These are phyloP conservation scores for Halotydeus destructor DNA, from an alignment of 1,140 invertebrate species.

Conservation along the genomic window DNA sequence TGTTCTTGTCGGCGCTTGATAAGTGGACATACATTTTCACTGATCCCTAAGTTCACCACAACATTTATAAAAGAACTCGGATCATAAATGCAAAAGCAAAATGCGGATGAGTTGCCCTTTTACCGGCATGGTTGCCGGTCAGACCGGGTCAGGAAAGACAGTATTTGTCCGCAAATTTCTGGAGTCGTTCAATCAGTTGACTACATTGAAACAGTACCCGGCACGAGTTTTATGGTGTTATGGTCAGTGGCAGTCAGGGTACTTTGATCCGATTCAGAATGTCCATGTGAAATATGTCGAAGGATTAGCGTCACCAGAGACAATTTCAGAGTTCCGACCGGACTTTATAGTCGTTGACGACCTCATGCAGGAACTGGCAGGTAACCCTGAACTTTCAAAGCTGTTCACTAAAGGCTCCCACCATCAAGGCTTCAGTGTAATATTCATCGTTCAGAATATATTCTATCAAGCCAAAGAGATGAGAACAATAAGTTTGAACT, in stretches of 20 bases:
- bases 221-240: slow-evolving; percentile 1
- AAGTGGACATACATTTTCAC: too few species aligned
- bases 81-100: too few species aligned
- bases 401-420: slow-evolving; percentile 6
- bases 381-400: neutral
- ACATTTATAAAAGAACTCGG: too few species aligned
- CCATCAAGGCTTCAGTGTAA: slow-evolving; percentile 2
- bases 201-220: too few species aligned
- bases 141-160: neutral
- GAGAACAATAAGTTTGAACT: slow-evolving; percentile 7
- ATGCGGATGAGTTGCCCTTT: slow-evolving; percentile 1
- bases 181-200: neutral
- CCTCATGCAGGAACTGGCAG: slow-evolving; percentile 19
- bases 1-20: too few species aligned
- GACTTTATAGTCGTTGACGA: slow-evolving; percentile 22
- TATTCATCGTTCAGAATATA: slow-evolving; percentile 11
- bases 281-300: neutral
- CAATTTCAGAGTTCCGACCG: neutral
- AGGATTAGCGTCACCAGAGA: neutral
- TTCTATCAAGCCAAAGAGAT: slow-evolving; percentile 8
- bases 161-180: neutral
- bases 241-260: slow-evolving; percentile 5
- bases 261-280: neutral
- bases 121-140: slow-evolving; percentile 1
- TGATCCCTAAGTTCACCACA: too few species aligned